Evolutionary conservation across 2,888 invertebrate genomes (phyloP), one percentile per base, ranked within the genome.

Genomic region (Oscheius sp.): DNA sequence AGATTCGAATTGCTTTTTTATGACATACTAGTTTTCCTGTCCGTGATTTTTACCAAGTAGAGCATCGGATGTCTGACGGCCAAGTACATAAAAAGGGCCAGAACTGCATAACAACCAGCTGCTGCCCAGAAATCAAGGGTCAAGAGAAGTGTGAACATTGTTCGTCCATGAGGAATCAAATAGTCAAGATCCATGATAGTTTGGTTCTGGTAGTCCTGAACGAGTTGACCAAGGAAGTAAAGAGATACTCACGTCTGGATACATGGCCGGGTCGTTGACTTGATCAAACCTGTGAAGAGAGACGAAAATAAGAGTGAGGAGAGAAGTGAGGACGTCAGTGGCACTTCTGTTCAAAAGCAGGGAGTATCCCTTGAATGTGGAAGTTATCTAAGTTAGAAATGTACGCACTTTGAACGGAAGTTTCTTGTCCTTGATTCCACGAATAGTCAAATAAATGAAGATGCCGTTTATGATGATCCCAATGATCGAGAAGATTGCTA

Each of bases 121-220:
- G 82, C 81, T 9, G 81, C 78, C 81, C 81, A 81, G 50, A 80
- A 81, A 60, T 81, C 76, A 21, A 81, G 42, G 9, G 81, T 81
- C n/a, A 81, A 74, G 32, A 81, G 63, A 7, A 81, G 74, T 5
- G 81, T 81, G 62, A 81, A 81, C 50, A 82, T 42, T 21, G 81
- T 82, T 53, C 81, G 29, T 9, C 81, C 81, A 58, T 82, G 79
- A 29, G 81, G 81, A 47, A 81, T 81, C 21, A 82, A 53, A 62
- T 81, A 81, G 37, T 79, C 81, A 37, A 81, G 29, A 21, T 77
- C 75, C 47, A 70, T 50, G n/a, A 72, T 37, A 4, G 71, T 75
- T 21, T 65, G 62, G 42, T 75, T 75, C 51, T 63, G 35, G 42
- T 68, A 68, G 65, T 57, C 59, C 71, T 76, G n/a, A 33, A 66